Percentiles rank a stretch among this genome's conserved stretches.
phyloP scores from a whole-genome alignment of 2,113 vertebrate species.

The Heptranchias perlo region DNA sequence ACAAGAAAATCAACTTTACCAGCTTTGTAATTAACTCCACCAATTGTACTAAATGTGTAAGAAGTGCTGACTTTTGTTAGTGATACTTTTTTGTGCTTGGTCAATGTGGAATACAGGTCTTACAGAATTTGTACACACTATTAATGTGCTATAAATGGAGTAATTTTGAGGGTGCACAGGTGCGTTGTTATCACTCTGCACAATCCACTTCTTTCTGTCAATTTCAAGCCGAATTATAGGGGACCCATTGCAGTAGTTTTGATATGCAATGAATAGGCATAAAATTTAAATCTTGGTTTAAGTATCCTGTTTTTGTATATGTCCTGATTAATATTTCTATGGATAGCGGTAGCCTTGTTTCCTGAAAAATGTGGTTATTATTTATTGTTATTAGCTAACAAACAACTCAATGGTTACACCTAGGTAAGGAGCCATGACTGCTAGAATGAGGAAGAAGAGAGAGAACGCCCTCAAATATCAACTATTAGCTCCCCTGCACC shows the following conservation, averaged over 20 bases:
- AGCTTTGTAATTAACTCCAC: background rate
- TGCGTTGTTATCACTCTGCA: background rate
- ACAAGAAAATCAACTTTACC: background rate
- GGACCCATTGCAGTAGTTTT: background rate
- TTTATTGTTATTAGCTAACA: background rate
- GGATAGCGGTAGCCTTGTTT: background rate
- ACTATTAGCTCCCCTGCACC: background rate
- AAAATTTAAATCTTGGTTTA: background rate
- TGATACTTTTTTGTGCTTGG: background rate
- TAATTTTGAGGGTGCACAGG: background rate
- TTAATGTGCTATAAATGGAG: background rate
- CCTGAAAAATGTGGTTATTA: background rate
- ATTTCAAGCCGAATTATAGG: background rate
- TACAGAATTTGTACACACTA: background rate
- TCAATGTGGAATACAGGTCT: background rate
- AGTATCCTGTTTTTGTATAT: background rate
- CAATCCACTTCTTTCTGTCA: background rate
- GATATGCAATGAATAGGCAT: background rate
- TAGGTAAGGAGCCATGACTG: background rate
- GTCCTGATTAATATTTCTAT: background rate
- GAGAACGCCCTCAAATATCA: background rate
- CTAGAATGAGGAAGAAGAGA: background rate
- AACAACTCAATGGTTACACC: too few species aligned
- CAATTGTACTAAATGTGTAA: background rate
- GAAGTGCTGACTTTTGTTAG: background rate